These are phyloP conservation scores for Champsocephalus gunnari DNA, from an alignment of 2,797 vertebrate species.

Conservation along the genomic window DNA sequence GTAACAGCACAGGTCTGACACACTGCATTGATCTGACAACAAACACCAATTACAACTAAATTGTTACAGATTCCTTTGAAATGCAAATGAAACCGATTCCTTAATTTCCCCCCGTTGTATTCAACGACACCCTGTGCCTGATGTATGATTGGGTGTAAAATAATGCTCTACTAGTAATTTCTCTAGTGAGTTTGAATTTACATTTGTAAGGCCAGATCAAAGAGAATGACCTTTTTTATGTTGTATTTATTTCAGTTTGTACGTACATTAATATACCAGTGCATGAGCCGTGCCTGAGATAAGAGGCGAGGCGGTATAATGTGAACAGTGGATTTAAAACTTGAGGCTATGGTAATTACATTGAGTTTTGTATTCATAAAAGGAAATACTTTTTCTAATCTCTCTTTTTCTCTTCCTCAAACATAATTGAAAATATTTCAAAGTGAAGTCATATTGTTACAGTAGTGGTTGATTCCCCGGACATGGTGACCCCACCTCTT, in stretches of 20 bases:
- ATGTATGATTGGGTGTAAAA: conserved; percentile 20
- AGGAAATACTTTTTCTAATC: conserved; percentile 20
- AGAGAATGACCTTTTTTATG: conserved; percentile 16
- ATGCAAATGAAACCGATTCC: neutral
- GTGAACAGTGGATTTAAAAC: conserved; percentile 37
- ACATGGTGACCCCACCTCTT: neutral
- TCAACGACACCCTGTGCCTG: neutral
- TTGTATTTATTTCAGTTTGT: conserved; percentile 43
- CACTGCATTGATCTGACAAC: neutral
- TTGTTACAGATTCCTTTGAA: neutral
- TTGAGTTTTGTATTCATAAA: conserved; percentile 23
- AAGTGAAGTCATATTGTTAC: conserved; percentile 13
- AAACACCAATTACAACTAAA: neutral
- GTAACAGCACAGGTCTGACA: conserved; percentile 86
- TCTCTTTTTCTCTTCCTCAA: conserved; percentile 13
- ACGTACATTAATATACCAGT: neutral
- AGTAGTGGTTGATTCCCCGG: conserved; percentile 5
- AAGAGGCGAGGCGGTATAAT: conserved; percentile 26
- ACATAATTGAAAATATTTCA: conserved; percentile 10
- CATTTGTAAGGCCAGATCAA: conserved; percentile 38
- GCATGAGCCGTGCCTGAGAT: conserved; percentile 16
- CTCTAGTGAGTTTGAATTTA: conserved; percentile 32
- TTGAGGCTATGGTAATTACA: conserved; percentile 18
- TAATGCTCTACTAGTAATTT: neutral
- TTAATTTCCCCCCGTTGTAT: neutral